These are phyloP conservation scores for Oryctes rhinoceros DNA, from an alignment of 1,140 invertebrate genomes.

Conservation along the genomic window DNA sequence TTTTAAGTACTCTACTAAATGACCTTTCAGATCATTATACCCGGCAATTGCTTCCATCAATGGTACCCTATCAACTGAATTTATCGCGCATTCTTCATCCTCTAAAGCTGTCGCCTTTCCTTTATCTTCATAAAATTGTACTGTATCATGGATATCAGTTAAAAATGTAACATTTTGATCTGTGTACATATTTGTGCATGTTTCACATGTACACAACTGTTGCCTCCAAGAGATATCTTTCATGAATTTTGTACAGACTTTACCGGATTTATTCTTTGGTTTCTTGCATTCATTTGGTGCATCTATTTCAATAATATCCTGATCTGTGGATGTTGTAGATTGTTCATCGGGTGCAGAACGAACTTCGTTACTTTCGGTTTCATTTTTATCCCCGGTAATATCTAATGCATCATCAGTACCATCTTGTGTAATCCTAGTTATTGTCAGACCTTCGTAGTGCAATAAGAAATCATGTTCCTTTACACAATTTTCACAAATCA, in stretches of 20 bases:
- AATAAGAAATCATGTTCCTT: conserved; percentile 77
- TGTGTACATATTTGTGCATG: conserved; percentile 68
- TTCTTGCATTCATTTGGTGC: conserved; percentile 50
- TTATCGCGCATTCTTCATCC: conserved; percentile 64
- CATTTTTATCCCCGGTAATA: conserved; percentile 28
- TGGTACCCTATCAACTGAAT: conserved; percentile 79
- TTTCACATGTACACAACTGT: conserved; percentile 73
- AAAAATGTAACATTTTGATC: conserved; percentile 76
- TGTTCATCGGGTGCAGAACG: neutral
- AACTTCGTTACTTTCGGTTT: conserved; percentile 17
- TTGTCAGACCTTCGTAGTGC: conserved; percentile 69
- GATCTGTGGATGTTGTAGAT: conserved; percentile 26
- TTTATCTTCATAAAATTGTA: conserved; percentile 85
- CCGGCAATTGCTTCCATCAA: conserved; percentile 86
- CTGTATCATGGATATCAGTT: conserved; percentile 83
- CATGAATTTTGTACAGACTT: conserved; percentile 71
- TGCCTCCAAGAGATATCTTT: conserved; percentile 73
- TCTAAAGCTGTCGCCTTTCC: conserved; percentile 69
- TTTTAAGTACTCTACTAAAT: conserved; percentile 84
- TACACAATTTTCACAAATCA: conserved; percentile 82
- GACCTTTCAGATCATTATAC: conserved; percentile 88
- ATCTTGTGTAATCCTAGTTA: conserved; percentile 41
- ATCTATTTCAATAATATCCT: conserved; percentile 40
- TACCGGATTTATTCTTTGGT: conserved; percentile 53
- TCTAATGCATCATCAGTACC: conserved; percentile 45